Base-by-base conservation (phyloP, 2,888 invertebrate genomes). In the Falcaria lacertinaria region DNA sequence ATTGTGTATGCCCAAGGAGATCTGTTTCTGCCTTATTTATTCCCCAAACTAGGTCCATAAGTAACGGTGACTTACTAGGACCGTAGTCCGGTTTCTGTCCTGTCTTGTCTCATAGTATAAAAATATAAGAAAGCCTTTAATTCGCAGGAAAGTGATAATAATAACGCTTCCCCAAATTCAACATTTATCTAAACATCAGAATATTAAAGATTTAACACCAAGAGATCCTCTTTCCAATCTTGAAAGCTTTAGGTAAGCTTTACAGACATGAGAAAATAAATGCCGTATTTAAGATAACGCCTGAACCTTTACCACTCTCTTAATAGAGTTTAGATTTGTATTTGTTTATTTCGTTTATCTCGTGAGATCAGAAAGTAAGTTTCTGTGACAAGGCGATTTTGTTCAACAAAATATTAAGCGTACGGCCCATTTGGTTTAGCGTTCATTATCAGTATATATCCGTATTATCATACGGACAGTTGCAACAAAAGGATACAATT, bases 141-240 rank as follows among this genome's bases (percentile, higher is more conserved):
- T n/a, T 19, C 19, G 6, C 19, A 28, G 11, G 28, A 3, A 11
- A 3, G 11, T 11, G 28, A 28, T 3, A 11, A 11, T 28, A 4
- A 28, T 11, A 28, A 2, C 2, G 11, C 7, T n/a, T n/a, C 11
- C 28, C 7, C 2, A 50, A 40, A 42, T 43, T 51, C 44, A 51
- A 46, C 41, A 50, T 52, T 47, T 48, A 54, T 53, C 43, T 54
- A 45, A 51, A 54, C 52, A 54, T 47, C 47, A 41, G 42, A 59
- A 60, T 44, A 61, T 69, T 69, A 61, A 51, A 55, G 65, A 55
- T 59, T 47, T 60, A 60, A 68, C 55, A 69, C 66, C 64, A 63
- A 76, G 74, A 70, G 61, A 74, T 66, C 67, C 44, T 44, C 67
- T 77, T 76, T 72, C 72, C 74, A 61, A 15, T 37, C 46, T 41